These are phyloP conservation scores for Ovis canadensis DNA, from an alignment of 2,113 vertebrate species.

Conservation along the genomic window DNA sequence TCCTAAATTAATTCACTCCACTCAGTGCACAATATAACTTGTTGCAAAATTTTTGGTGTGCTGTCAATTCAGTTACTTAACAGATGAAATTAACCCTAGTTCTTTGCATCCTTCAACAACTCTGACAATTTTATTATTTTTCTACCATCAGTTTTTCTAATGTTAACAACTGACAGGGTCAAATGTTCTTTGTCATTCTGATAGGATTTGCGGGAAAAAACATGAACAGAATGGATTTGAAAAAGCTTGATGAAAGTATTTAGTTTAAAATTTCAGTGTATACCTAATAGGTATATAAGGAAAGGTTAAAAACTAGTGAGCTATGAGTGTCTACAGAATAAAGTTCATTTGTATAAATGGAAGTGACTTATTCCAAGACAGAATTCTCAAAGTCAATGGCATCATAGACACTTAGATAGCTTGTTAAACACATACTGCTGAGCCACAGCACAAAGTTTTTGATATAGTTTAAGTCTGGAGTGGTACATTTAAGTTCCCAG, in stretches of 20 bases:
- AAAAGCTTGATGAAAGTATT: neutral
- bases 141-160: neutral
- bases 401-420: too few relatives aligned
- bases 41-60: neutral
- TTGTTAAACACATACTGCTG: neutral
- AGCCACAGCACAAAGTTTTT: neutral
- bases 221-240: neutral
- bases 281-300: neutral
- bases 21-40: neutral
- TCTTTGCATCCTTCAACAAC: neutral
- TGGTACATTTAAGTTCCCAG: neutral
- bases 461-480: neutral
- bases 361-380: neutral
- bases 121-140: conserved; percentile 21
- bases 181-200: conserved; percentile 1
- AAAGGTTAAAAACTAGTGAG: neutral
- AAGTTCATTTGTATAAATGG: neutral
- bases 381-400: neutral
- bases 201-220: neutral
- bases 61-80: conserved; percentile 11
- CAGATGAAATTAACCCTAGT: neutral
- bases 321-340: neutral
- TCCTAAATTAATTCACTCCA: conserved; percentile 46
- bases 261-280: neutral
- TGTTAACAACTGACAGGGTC: neutral